Evolutionary conservation across 2,888 invertebrate genomes (phyloP).

Genomic region (Epinotia nisella): DNA sequence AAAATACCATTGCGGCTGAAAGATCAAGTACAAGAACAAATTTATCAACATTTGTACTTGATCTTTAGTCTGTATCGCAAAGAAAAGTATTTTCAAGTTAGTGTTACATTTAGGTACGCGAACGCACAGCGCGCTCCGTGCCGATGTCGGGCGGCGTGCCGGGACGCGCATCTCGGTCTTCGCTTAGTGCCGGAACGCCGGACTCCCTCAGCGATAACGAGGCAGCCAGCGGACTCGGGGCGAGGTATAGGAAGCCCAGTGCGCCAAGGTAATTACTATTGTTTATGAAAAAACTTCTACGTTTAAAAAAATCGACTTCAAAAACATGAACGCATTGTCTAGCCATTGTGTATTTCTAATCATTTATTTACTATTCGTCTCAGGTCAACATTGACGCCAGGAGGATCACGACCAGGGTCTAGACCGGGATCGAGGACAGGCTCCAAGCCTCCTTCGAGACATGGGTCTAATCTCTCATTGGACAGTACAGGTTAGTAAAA

Average conservation of each 20-base stretch:
- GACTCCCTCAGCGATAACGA: constrained; percentile 96
- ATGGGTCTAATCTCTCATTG: constrained; percentile 95
- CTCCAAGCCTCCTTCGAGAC: constrained; percentile 96
- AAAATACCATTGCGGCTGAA: background rate
- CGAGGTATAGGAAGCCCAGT: constrained; percentile 88
- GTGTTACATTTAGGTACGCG: constrained; percentile 89
- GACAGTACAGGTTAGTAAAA: constrained; percentile 90
- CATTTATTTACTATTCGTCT: constrained; percentile 41
- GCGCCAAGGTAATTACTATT: constrained; percentile 70
- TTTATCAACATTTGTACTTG: background rate
- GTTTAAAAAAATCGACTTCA: too few relatives aligned
- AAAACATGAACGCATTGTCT: background rate
- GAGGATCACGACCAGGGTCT: constrained; percentile 93
- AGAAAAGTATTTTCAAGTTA: constrained; percentile 6
- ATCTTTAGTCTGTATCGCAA: background rate
- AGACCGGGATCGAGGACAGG: constrained; percentile 94
- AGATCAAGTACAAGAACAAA: background rate
- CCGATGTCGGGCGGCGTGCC: constrained; percentile 89
- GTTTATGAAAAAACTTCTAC: too few relatives aligned
- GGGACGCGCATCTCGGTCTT: constrained; percentile 89
- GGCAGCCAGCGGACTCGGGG: constrained; percentile 89
- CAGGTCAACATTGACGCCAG: constrained; percentile 90
- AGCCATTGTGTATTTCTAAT: background rate
- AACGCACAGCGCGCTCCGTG: constrained; percentile 95
- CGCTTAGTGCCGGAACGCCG: constrained; percentile 93